phyloP scores from a whole-genome alignment of 2,888 invertebrate genomes.

The Dasypogon diadema region DNA sequence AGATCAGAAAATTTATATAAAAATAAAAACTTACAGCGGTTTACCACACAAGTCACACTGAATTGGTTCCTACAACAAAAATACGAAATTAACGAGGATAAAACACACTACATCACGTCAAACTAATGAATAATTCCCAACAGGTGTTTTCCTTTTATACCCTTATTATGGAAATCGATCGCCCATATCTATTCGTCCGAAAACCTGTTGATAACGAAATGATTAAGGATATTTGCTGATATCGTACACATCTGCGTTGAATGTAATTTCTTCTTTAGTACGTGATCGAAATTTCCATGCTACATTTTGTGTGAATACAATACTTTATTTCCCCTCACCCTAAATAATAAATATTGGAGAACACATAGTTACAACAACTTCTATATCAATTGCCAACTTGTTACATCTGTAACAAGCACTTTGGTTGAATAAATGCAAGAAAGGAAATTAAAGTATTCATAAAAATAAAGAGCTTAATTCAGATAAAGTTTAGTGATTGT shows the following conservation, averaged over 20 bases:
- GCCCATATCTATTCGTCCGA: conserved; percentile 50
- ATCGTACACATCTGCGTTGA: conserved; percentile 17
- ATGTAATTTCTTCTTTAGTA: not conserved
- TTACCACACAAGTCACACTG: not conserved
- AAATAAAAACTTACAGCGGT: conserved; percentile 4
- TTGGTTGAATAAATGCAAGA: too few relatives aligned
- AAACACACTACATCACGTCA: conserved; percentile 9
- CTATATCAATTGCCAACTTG: too few relatives aligned
- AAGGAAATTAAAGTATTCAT: too few relatives aligned
- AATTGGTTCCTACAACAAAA: not conserved
- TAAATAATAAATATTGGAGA: too few relatives aligned
- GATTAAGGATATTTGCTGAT: conserved; percentile 53
- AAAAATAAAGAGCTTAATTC: too few relatives aligned
- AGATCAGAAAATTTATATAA: conserved; percentile 1
- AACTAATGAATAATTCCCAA: conserved; percentile 52
- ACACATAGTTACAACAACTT: too few relatives aligned
- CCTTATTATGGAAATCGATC: conserved; percentile 57
- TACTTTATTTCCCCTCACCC: too few relatives aligned
- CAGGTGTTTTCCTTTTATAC: conserved; percentile 58
- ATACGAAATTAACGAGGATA: conserved; percentile 12
- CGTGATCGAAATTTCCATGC: conserved; percentile 17
- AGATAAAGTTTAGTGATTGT: too few relatives aligned
- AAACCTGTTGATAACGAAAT: conserved; percentile 53
- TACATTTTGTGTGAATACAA: too few relatives aligned
- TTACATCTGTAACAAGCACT: too few relatives aligned